phyloP scores from a whole-genome alignment of 2,113 vertebrate species.

The Ranitomeya variabilis region DNA sequence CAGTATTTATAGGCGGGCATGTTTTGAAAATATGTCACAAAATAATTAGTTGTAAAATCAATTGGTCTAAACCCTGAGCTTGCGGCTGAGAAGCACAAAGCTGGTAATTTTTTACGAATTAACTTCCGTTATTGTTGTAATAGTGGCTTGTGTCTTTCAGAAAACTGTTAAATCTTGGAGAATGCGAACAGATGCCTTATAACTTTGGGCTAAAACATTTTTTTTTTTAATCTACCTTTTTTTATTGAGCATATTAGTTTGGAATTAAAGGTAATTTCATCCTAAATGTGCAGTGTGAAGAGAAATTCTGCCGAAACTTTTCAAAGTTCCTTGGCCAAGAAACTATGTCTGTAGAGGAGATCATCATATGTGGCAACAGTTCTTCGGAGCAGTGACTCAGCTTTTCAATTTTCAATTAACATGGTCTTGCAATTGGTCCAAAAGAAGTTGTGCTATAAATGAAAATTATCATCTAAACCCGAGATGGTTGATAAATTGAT shows the following conservation, averaged over 20 bases:
- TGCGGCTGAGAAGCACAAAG: neutral
- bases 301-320: neutral
- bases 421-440: neutral
- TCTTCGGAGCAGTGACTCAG: neutral
- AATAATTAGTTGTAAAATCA: constrained; percentile 12
- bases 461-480: too few relatives aligned
- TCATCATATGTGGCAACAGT: neutral
- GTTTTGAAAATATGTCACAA: constrained; percentile 35
- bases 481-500: too few relatives aligned
- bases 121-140: neutral
- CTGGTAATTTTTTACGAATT: neutral
- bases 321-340: neutral
- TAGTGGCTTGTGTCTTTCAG: neutral
- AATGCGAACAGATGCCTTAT: neutral
- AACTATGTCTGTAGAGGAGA: neutral
- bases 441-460: too few relatives aligned
- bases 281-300: neutral
- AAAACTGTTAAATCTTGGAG: neutral
- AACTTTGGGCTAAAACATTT: neutral
- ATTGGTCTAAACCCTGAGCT: neutral
- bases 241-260: neutral
- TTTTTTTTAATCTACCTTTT: neutral
- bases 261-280: neutral
- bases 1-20: neutral
- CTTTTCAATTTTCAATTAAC: neutral